These are phyloP conservation scores for Coranthus polyacanthus DNA, from an alignment of 2,797 vertebrate species.

Conservation along the genomic window DNA sequence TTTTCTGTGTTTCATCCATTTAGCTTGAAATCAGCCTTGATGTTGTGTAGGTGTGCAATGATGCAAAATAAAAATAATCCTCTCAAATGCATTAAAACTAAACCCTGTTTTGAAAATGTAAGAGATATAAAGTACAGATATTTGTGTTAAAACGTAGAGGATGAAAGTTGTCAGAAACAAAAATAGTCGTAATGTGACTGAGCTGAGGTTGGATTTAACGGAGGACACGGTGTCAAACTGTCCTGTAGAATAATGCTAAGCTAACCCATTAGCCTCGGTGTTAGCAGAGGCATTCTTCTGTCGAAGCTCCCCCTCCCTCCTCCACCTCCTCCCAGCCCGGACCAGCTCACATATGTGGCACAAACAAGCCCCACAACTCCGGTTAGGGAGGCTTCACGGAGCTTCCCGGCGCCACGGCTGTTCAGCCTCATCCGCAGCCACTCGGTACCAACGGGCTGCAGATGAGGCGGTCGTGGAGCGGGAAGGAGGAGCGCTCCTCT, in stretches of 20 bases:
- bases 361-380: slow-evolving; percentile 38
- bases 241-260: slow-evolving; percentile 56
- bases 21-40: too few species aligned
- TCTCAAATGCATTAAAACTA: too few species aligned
- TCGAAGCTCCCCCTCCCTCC: slow-evolving; percentile 59
- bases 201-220: too few species aligned
- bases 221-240: slow-evolving; percentile 28
- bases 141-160: too few species aligned
- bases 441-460: not conserved
- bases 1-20: too few species aligned
- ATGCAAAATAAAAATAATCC: too few species aligned
- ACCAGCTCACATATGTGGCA: slow-evolving; percentile 61
- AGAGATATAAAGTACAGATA: too few species aligned
- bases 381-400: not conserved
- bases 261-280: slow-evolving; percentile 69
- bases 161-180: too few species aligned
- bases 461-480: not conserved
- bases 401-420: not conserved
- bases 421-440: too few species aligned
- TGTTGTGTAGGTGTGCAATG: too few species aligned
- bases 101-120: too few species aligned
- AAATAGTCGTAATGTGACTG: too few species aligned
- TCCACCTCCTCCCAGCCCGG: slow-evolving; percentile 37
- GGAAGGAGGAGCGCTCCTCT: slow-evolving; percentile 67
- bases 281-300: slow-evolving; percentile 72